These are phyloP conservation scores for Leiothrix lutea DNA, from an alignment of 2,113 vertebrate species.

Conservation along the genomic window DNA sequence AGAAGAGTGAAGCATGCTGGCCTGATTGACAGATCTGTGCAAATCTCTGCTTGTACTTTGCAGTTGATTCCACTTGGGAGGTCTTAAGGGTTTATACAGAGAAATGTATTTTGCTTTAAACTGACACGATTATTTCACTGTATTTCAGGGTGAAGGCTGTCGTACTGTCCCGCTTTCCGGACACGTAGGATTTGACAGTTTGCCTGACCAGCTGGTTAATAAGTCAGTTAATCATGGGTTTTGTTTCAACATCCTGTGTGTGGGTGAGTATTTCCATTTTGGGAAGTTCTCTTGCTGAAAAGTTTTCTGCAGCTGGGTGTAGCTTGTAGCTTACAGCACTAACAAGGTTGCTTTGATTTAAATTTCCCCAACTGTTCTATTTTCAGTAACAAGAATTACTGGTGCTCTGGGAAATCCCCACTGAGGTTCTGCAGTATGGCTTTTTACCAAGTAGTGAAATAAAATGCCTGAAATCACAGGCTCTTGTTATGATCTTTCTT, in stretches of 20 bases:
- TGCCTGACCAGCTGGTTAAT: slow-evolving; percentile 99
- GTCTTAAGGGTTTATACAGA: background rate
- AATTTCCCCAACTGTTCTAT: background rate
- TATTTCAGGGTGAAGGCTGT: slow-evolving; percentile 88
- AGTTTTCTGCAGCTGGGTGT: slow-evolving; percentile 56
- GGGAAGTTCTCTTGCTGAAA: slow-evolving; percentile 65
- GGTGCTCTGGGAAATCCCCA: slow-evolving; percentile 6
- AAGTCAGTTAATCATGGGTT: slow-evolving; percentile 97
- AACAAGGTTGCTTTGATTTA: slow-evolving; percentile 51
- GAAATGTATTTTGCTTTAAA: background rate
- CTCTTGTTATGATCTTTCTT: background rate
- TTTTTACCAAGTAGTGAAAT: background rate
- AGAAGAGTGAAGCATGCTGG: background rate
- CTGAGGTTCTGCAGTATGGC: background rate
- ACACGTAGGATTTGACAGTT: slow-evolving; percentile 98
- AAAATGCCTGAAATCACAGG: background rate
- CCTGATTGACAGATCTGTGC: background rate
- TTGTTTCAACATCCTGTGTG: slow-evolving; percentile 99
- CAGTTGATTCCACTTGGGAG: background rate
- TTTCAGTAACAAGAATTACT: slow-evolving; percentile 28
- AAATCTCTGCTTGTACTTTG: background rate
- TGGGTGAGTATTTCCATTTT: slow-evolving; percentile 90
- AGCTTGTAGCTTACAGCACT: slow-evolving; percentile 57
- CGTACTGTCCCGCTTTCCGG: slow-evolving; percentile 90
- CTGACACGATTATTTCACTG: background rate